Base-by-base conservation (phyloP, 1,140 invertebrate species). In the Ips typographus region DNA sequence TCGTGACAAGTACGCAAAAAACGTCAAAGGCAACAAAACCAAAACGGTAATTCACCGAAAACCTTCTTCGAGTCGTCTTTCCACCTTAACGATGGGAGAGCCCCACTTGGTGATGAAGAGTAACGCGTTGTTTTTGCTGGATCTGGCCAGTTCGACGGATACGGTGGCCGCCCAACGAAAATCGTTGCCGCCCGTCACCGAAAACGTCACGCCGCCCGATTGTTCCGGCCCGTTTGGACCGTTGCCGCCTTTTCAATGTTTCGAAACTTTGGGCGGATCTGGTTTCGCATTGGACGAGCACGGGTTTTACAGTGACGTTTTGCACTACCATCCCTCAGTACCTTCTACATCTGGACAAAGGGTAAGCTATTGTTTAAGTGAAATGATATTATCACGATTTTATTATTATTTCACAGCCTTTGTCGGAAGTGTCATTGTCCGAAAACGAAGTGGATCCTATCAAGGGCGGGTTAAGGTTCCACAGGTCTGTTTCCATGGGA, bases 121-220 rank as follows among this genome's bases (percentile, higher is more conserved):
- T 77, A 99, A 99, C 81, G 94, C 96, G 0, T 88, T 96, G 82
- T 99, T 98, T 79, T 81, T 98, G 6, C 81, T 99, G 60, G 95
- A 98, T 77, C 79, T 99, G 55, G 90, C 91, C 1, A 90, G 91
- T 72, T 87, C 91, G 1, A 87, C 85, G 6, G 84, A 85, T 6
- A 83, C 83, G 40, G 83, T 84, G 40, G 78, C 84, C 71, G 75
- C 86, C 53, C 8, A 7, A 7, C 49, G 8, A 0, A 41, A 40
- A n/a, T 2, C 40, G 38, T 82, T 88, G 82, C 84, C 85, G 5
- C 83, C 85, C n/a, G 83, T 88, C 58, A 84, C 86, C 6, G 87
- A 87, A 72, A 85, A 87, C 77, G 77, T 85, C 69, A 84, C 83
- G 58, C 84, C 84, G 7, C 85, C 84, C 1, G 85, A 86, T 71